Base-by-base conservation (phyloP, 2,888 invertebrate species). In the Bembecia ichneumoniformis region DNA sequence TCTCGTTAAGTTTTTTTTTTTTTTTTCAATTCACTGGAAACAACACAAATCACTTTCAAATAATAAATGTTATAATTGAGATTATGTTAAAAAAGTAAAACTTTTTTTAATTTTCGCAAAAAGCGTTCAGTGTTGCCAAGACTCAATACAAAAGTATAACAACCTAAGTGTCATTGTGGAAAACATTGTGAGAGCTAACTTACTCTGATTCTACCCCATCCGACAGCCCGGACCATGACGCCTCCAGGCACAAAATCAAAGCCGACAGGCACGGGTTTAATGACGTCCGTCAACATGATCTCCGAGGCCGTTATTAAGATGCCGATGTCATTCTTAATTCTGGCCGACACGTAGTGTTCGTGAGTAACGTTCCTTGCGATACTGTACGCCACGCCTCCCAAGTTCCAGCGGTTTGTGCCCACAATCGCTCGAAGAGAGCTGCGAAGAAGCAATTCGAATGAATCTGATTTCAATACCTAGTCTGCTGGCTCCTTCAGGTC, bases 271-370 rank as follows among this genome's bases (percentile, higher is more conserved):
- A 77, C 59, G 0, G 52, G 48, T 0, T n/a, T 20, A 3, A 72
- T 64, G 1, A 51, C 28, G n/a, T 50, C 35, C 9, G 35, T 55
- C 0, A 62, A 16, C 0, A 1, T 52, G 1, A 78, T 62, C 17
- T 55, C 47, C 1, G 52, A 2, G 3, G 13, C 9, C 0, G 74
- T 74, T 50, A 71, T 57, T 43, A 81, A 65, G 2, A 77, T 0
- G 3, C 74, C 77, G 44, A 80, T 67, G 59, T 82, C 81, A 55
- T 77, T 77, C 64, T 78, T 80, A 62, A 81, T 74, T 50, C 52
- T 54, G 3, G 47, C 0, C 3, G 66, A 16, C 1, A 73, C 54
- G 64, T 80, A 83, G 60, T 74, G 50, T 1, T 62, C 60, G 57
- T 84, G 82, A 17, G 70, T 77, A 7, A 77, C 66, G 64, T 74